phyloP scores from a whole-genome alignment of 2,797 vertebrate genomes.

The Megalops cyprinoides region DNA sequence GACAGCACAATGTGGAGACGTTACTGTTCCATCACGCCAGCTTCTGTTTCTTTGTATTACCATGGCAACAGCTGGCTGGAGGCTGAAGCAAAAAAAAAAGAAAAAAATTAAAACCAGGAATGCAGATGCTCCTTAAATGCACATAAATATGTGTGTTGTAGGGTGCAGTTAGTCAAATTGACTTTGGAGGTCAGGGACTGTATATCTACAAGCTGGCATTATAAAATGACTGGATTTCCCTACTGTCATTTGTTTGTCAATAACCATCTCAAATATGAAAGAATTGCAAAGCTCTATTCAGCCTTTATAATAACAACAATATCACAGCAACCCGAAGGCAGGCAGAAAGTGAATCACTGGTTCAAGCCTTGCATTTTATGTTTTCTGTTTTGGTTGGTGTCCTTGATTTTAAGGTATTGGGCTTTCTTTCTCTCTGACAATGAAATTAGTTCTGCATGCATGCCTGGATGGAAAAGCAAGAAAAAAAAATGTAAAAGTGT shows the following conservation, averaged over 20 bases:
- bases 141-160: not conserved
- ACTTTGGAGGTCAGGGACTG: not conserved
- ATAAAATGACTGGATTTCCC: not conserved
- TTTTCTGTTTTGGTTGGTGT: not conserved
- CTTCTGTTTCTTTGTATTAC: not conserved
- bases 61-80: conserved; percentile 15
- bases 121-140: not conserved
- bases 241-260: too few relatives aligned
- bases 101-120: not conserved
- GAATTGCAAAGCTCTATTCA: not conserved
- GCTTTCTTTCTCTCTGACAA: too few relatives aligned
- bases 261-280: conserved; percentile 6
- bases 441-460: too few relatives aligned
- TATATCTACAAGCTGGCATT: not conserved
- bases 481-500: too few relatives aligned
- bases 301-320: too few relatives aligned
- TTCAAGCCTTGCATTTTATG: not conserved
- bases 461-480: too few relatives aligned
- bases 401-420: not conserved
- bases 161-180: too few relatives aligned
- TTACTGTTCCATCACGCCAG: not conserved
- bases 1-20: conserved; percentile 11
- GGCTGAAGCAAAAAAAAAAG: not conserved
- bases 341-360: too few relatives aligned
- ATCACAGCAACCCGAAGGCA: too few relatives aligned